These are phyloP conservation scores for Poeciliopsis presidionis DNA, from an alignment of 2,797 vertebrate genomes.

Conservation along the genomic window DNA sequence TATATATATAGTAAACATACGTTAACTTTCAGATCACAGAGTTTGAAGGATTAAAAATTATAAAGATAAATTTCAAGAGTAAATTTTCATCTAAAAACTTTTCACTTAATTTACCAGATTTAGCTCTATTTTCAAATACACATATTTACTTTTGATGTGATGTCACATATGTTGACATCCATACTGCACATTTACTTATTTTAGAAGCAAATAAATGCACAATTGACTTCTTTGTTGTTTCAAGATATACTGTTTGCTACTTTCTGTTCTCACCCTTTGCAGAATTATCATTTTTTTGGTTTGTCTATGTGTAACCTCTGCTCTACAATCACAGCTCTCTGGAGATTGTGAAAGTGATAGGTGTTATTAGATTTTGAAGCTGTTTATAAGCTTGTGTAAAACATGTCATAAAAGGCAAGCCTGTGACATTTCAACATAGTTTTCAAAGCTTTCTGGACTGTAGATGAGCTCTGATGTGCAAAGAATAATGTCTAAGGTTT, in stretches of 20 bases:
- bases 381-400: slow-evolving; percentile 17
- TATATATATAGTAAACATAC: neutral
- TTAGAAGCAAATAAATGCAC: neutral
- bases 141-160: neutral
- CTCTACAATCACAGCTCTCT: slow-evolving; percentile 21
- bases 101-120: neutral
- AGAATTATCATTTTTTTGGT: neutral
- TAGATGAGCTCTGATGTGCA: neutral
- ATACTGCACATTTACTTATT: neutral
- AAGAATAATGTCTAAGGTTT: neutral
- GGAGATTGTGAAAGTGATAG: slow-evolving; percentile 30
- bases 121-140: neutral
- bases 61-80: neutral
- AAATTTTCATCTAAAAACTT: neutral
- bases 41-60: neutral
- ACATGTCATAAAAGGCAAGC: slow-evolving; percentile 5
- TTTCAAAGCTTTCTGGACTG: neutral
- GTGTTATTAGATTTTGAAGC: slow-evolving; percentile 23
- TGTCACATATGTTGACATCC: neutral
- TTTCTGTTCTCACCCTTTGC: neutral
- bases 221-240: neutral
- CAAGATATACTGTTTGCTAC: neutral
- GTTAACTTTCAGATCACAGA: neutral
- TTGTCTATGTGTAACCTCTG: slow-evolving; percentile 9
- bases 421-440: neutral